Conservation (phyloP, 2,797 vertebrate species). For the Poeciliopsis presidionis region DNA sequence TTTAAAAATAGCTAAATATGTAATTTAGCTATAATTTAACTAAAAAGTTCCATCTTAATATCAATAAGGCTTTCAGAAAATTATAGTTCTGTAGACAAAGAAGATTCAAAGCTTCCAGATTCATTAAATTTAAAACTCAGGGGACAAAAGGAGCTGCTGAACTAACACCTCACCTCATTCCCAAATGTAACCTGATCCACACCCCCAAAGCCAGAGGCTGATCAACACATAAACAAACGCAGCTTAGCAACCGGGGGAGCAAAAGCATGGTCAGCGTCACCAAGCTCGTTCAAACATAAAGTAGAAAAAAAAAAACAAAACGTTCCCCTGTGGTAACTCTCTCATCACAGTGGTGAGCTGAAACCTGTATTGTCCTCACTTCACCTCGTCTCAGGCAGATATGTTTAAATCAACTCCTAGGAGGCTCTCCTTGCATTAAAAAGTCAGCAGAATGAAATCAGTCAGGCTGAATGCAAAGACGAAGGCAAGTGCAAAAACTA, state of each 20-base stretch:
- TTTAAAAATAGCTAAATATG: not conserved
- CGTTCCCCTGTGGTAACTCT: slow-evolving; percentile 52
- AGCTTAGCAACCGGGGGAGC: slow-evolving; percentile 72
- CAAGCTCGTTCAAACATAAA: slow-evolving; percentile 36
- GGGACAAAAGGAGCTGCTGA: slow-evolving; percentile 76
- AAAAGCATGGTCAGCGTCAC: slow-evolving; percentile 39
- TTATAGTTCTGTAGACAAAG: slow-evolving; percentile 33
- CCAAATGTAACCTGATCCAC: slow-evolving; percentile 71
- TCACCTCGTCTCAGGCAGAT: slow-evolving; percentile 41
- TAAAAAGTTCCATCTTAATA: not conserved
- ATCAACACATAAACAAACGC: slow-evolving; percentile 75
- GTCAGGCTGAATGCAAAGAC: not conserved
- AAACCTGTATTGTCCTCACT: slow-evolving; percentile 54
- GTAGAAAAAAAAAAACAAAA: slow-evolving; percentile 29
- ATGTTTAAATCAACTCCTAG: not conserved
- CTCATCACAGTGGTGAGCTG: slow-evolving; percentile 54
- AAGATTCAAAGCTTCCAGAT: slow-evolving; percentile 45
- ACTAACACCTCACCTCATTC: slow-evolving; percentile 73
- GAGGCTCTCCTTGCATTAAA: slow-evolving; percentile 55
- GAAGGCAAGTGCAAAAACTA: not conserved
- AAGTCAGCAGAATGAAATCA: slow-evolving; percentile 60
- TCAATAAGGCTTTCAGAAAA: slow-evolving; percentile 4
- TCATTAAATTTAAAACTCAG: slow-evolving; percentile 63
- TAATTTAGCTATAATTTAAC: no score
- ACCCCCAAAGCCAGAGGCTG: slow-evolving; percentile 62